These are phyloP conservation scores for Microdon myrmicae DNA, from an alignment of 2,888 invertebrate species.

Conservation along the genomic window DNA sequence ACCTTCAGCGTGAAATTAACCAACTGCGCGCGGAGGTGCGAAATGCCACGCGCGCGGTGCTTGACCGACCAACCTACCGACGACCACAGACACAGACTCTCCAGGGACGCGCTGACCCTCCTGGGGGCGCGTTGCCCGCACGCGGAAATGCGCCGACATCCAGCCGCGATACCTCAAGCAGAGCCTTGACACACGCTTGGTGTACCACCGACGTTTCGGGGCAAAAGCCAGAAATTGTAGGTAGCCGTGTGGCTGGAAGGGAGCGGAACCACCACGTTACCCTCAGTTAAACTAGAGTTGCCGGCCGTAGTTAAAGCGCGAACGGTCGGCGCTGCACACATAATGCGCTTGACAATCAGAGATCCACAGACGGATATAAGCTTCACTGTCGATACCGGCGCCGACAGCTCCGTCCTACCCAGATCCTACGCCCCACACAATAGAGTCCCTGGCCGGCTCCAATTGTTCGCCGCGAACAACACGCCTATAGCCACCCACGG, in stretches of 20 bases:
- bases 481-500: constrained; percentile 13
- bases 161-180: no score
- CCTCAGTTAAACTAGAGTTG: not conserved
- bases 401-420: constrained; percentile 40
- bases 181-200: no score
- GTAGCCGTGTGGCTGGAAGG: constrained; percentile 13
- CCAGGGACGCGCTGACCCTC: no score
- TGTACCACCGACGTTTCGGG: constrained; percentile 23
- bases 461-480: constrained; percentile 18
- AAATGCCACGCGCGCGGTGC: no score
- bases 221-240: constrained; percentile 23
- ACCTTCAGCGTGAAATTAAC: no score
- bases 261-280: constrained; percentile 10
- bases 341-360: constrained; percentile 3
- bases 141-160: no score
- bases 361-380: constrained; percentile 3
- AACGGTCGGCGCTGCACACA: not conserved
- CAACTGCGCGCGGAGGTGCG: no score
- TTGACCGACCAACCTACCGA: no score
- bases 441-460: no score
- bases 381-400: constrained; percentile 16
- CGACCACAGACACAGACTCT: no score
- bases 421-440: no score
- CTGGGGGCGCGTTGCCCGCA: no score
- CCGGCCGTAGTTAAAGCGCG: not conserved